These are phyloP conservation scores for Scrobipalpa atriplicella DNA, from an alignment of 2,888 invertebrate genomes.

Conservation along the genomic window DNA sequence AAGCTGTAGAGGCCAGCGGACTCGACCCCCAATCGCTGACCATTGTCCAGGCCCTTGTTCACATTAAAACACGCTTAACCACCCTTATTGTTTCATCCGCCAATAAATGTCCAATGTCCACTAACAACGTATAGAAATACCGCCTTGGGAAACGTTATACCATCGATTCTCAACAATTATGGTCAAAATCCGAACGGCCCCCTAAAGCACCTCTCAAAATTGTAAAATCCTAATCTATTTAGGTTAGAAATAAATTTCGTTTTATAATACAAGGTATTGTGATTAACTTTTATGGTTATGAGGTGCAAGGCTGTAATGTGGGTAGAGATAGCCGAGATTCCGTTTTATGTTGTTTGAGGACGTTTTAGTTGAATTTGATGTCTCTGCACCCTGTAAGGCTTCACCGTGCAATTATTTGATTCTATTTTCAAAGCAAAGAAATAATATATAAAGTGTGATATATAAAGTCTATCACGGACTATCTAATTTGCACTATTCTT, in stretches of 20 bases:
- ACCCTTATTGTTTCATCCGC: slow-evolving; percentile 81
- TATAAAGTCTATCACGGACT: too few species aligned
- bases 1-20: slow-evolving; percentile 64
- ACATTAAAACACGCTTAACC: slow-evolving; percentile 81
- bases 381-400: background rate
- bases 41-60: slow-evolving; percentile 80
- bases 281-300: slow-evolving; percentile 32
- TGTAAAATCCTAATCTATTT: slow-evolving; percentile 50
- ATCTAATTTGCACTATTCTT: too few species aligned
- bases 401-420: background rate
- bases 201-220: slow-evolving; percentile 66
- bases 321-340: slow-evolving; percentile 14
- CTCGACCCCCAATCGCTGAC: slow-evolving; percentile 69
- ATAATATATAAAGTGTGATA: too few species aligned
- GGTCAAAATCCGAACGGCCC: background rate
- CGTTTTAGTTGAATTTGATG: background rate
- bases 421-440: background rate
- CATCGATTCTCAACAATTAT: slow-evolving; percentile 56
- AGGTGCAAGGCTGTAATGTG: slow-evolving; percentile 25
- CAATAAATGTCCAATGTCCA: slow-evolving; percentile 76
- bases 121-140: slow-evolving; percentile 10
- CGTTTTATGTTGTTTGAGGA: slow-evolving; percentile 12
- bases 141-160: slow-evolving; percentile 64
- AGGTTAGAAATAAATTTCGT: slow-evolving; percentile 42
- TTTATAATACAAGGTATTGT: slow-evolving; percentile 37